Percentiles rank a stretch among this genome's conserved stretches.
phyloP scores from a whole-genome alignment of 2,797 vertebrate species.

The Echiichthys vipera region DNA sequence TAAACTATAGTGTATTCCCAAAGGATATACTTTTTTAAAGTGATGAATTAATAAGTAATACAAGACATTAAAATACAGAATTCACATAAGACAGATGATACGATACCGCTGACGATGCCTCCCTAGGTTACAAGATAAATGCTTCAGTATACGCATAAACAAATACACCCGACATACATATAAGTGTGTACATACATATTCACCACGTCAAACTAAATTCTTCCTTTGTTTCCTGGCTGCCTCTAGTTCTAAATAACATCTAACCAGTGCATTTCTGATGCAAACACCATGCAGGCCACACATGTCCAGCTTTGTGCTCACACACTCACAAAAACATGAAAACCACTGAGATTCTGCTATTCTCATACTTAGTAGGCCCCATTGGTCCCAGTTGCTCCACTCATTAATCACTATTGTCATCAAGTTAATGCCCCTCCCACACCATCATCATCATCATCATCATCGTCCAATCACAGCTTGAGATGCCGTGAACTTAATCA shows the following conservation, averaged over 20 bases:
- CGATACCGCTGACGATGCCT: neutral
- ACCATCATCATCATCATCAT: too few species aligned
- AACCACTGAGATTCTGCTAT: slow-evolving; percentile 17
- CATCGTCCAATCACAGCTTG: slow-evolving; percentile 36
- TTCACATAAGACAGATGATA: neutral
- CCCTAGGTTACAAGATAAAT: neutral
- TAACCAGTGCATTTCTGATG: neutral
- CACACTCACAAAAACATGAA: neutral
- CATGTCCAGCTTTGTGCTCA: neutral
- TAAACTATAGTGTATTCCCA: neutral
- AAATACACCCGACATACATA: neutral
- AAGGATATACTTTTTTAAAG: neutral
- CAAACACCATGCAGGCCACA: neutral
- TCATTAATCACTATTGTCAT: slow-evolving; percentile 61
- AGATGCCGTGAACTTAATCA: slow-evolving; percentile 4
- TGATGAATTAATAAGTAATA: neutral
- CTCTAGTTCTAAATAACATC: neutral
- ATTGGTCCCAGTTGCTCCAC: slow-evolving; percentile 12
- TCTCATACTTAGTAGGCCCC: slow-evolving; percentile 21
- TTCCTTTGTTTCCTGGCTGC: neutral
- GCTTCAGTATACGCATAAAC: neutral
- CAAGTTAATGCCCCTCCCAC: slow-evolving; percentile 39
- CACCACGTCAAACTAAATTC: neutral
- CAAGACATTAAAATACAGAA: neutral
- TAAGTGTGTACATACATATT: neutral